Evolutionary conservation across 2,797 vertebrate genomes (phyloP).

Genomic region (Melanotaenia boesemani): DNA sequence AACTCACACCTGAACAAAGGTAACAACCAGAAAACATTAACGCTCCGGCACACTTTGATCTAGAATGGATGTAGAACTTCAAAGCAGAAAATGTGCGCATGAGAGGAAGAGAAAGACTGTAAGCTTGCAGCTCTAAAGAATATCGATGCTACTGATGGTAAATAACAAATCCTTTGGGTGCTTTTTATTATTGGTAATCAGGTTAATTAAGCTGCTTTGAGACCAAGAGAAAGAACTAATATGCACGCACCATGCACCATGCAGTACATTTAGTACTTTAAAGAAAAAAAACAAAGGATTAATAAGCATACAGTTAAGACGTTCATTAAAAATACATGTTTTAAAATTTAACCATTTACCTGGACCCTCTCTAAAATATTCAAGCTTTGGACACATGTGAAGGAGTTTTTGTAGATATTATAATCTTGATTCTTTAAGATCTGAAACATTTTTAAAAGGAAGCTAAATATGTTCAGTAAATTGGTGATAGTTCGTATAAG

Average conservation of each 20-base stretch:
- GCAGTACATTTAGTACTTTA: conserved; percentile 15
- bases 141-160: neutral
- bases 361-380: neutral
- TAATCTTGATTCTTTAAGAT: too few relatives aligned
- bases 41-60: neutral
- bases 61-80: neutral
- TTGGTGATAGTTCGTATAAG: too few relatives aligned
- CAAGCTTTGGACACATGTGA: neutral
- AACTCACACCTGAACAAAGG: conserved; percentile 89
- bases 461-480: too few relatives aligned
- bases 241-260: conserved; percentile 6
- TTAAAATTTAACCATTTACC: neutral
- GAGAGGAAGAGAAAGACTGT: neutral
- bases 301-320: conserved; percentile 1
- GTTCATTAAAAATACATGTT: neutral
- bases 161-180: conserved; percentile 15
- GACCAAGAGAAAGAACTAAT: conserved; percentile 6
- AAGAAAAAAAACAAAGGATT: conserved; percentile 2
- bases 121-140: conserved; percentile 1
- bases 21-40: conserved; percentile 61
- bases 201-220: conserved; percentile 35
- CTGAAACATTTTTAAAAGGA: too few relatives aligned
- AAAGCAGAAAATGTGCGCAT: neutral
- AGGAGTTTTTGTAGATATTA: neutral
- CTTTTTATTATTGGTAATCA: conserved; percentile 17